Evolutionary conservation across 53 echinoderm and acorn worm species (phyloP), one percentile per base, ranked within the genome.

Genomic region (Stichopus horrens): DNA sequence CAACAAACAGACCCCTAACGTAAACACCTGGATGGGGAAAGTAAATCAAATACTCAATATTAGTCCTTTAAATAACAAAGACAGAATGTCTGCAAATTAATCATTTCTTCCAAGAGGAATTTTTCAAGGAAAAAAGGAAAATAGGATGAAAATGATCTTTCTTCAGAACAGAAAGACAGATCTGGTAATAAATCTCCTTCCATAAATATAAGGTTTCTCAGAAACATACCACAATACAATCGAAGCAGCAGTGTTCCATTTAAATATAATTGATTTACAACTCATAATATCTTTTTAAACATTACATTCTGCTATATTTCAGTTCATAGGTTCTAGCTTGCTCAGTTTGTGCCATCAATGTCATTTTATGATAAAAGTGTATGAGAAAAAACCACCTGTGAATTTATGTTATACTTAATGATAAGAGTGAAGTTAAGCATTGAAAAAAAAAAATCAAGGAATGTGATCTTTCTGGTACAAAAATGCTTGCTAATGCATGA

Each of bases 1-100:
- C 97, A 75, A 97, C 83, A 81, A 91, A 97, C 80, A 95, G 56
- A 54, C 97, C 97, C 20, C 91, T 73, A 54, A 97, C 89, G 73
- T 97, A 97, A 74, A 95, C 95, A 92, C 97, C 97, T 97, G 56
- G 13, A 57, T 51, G 54, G 58, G 7, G 22, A 65, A 52, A 83
- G 74, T 76, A 54, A 76, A 76, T 71, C 71, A 18, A n/a, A 71
- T 16, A 13, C 37, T 67, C 68, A 67, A n/a, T n/a, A 67, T 67
- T 67, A 14, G 11, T 67, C 68, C n/a, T 67, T 67, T n/a, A n/a
- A 11, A 11, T 67, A 67, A n/a, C 68, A 11, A 14, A 67, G 68
- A 67, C n/a, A n/a, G 68, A 67, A 11, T 67, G 68, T n/a, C 68
- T 67, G 11, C 68, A 67, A 67, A 67, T 14, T 67, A 37, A 37